These are phyloP conservation scores for Drosophila mauritiana DNA, from an alignment of 1,140 invertebrate genomes.

Conservation along the genomic window DNA sequence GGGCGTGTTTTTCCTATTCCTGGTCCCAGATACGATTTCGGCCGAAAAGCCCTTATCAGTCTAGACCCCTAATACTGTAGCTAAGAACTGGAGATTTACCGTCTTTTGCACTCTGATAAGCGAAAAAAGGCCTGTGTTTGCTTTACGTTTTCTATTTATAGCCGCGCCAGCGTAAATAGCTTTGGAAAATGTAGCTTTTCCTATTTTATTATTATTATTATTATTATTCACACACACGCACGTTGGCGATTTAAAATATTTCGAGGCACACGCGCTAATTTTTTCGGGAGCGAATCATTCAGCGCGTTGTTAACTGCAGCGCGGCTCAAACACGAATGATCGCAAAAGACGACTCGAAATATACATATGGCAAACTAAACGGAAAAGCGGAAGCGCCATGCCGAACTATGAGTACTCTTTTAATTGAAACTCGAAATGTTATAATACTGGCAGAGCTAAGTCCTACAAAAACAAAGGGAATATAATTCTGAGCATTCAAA, in stretches of 20 bases:
- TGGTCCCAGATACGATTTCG: constrained; percentile 9
- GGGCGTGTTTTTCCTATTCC: constrained; percentile 35
- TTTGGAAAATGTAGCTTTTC: constrained; percentile 36
- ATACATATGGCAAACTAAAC: constrained; percentile 64
- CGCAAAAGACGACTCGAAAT: constrained; percentile 33
- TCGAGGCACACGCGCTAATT: constrained; percentile 16
- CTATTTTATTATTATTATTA: constrained; percentile 32
- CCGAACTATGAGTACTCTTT: not conserved
- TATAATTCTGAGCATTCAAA: too few relatives aligned
- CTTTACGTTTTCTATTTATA: constrained; percentile 28
- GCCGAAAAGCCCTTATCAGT: constrained; percentile 35
- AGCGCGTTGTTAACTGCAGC: constrained; percentile 49
- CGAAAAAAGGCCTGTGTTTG: constrained; percentile 14
- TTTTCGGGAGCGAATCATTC: constrained; percentile 5
- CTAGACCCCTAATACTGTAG: constrained; percentile 1
- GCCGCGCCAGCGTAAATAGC: constrained; percentile 23
- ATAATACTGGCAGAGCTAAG: too few relatives aligned
- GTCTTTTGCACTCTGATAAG: constrained; percentile 25
- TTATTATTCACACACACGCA: constrained; percentile 30
- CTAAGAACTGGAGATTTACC: constrained; percentile 39
- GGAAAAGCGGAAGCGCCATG: not conserved
- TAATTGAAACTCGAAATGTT: not conserved
- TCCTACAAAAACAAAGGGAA: too few relatives aligned
- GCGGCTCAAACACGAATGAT: constrained; percentile 72
- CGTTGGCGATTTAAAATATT: constrained; percentile 15